Conservation (phyloP, 2,113 vertebrate species). For the Ameiurus melas region DNA sequence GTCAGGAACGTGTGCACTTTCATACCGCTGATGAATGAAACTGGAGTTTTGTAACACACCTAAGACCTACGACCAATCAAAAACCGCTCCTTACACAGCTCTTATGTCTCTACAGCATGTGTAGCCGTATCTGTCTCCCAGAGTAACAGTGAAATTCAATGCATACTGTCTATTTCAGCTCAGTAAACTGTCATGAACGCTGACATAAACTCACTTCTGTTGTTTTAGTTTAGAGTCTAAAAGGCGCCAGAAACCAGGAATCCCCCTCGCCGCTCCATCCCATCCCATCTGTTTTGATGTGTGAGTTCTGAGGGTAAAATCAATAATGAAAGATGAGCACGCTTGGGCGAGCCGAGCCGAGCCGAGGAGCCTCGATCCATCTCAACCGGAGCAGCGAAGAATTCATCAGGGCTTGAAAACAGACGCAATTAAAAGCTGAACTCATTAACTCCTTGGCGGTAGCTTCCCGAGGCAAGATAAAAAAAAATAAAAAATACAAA, state of each 20-base stretch:
- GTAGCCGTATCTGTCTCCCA: neutral
- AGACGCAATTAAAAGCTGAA: constrained; percentile 28
- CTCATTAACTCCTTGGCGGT: constrained; percentile 28
- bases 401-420: constrained; percentile 27
- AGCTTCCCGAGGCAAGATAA: constrained; percentile 28
- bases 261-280: no score
- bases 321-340: constrained; percentile 30
- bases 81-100: neutral
- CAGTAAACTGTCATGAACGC: neutral
- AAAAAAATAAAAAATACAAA: constrained; percentile 20
- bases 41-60: neutral
- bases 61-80: neutral
- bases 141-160: neutral
- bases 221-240: neutral
- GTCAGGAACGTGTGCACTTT: no score
- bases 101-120: neutral
- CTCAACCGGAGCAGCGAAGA: neutral
- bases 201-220: neutral
- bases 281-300: neutral
- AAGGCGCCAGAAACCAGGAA: neutral
- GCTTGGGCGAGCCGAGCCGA: neutral
- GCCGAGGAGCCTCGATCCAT: constrained; percentile 28
- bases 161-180: neutral
- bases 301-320: constrained; percentile 24
- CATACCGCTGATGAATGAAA: no score